These are phyloP conservation scores for Diorhabda sublineata DNA, from an alignment of 1,140 invertebrate genomes.

Conservation along the genomic window DNA sequence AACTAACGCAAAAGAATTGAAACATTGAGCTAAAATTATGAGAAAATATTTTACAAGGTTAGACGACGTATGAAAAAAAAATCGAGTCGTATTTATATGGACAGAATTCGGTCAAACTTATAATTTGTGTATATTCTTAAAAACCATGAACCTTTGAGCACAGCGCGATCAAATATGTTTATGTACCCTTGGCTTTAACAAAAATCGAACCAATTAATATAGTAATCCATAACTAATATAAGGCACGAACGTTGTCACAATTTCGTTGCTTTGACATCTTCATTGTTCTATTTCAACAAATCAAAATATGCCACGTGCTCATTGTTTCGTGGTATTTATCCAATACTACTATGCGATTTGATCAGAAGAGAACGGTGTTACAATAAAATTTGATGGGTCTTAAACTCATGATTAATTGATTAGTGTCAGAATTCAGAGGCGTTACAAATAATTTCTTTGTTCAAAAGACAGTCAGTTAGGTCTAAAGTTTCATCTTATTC, in stretches of 20 bases:
- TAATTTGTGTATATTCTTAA: too few species aligned
- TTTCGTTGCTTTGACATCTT: neutral
- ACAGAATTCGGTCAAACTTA: too few species aligned
- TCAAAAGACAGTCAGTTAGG: neutral
- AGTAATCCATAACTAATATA: neutral
- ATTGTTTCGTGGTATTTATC: slow-evolving; percentile 2
- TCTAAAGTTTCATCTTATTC: neutral
- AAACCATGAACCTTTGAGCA: too few species aligned
- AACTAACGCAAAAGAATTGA: too few species aligned
- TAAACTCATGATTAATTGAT: too few species aligned
- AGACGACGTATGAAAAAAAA: too few species aligned
- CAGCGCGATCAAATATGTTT: too few species aligned
- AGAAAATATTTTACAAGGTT: too few species aligned
- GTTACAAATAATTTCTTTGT: neutral
- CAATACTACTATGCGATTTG: neutral
- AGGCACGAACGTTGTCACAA: neutral
- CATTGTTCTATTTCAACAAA: neutral
- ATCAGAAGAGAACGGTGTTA: neutral
- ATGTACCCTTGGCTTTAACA: neutral
- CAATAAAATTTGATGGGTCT: neutral
- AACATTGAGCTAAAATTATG: too few species aligned
- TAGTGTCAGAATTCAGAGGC: neutral
- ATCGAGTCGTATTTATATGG: too few species aligned
- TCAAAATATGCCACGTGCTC: neutral
- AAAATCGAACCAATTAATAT: neutral